Percentiles rank a stretch among this genome's conserved stretches.
phyloP scores from a whole-genome alignment of 2,888 invertebrate species.

The Pachydiplax longipennis region DNA sequence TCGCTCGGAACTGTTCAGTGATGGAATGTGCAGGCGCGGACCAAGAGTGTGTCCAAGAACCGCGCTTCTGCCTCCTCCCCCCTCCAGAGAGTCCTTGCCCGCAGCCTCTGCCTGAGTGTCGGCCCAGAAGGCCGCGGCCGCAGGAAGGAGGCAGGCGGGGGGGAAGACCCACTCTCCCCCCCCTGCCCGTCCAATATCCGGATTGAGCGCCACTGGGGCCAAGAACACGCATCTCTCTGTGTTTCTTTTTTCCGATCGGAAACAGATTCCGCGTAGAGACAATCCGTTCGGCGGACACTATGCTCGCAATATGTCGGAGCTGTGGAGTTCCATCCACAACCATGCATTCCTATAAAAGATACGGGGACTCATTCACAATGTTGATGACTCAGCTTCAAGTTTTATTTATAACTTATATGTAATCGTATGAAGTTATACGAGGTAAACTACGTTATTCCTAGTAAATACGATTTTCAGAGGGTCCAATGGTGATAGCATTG shows the following conservation, averaged over 20 bases:
- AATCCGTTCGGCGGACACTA: too few species aligned
- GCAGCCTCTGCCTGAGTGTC: slow-evolving; percentile 27
- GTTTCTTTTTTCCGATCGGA: not conserved
- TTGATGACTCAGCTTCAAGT: too few species aligned
- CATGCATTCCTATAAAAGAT: too few species aligned
- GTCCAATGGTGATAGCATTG: too few species aligned
- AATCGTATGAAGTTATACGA: too few species aligned
- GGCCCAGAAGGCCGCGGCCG: slow-evolving; percentile 5
- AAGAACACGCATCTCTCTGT: not conserved
- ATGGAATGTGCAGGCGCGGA: slow-evolving; percentile 13
- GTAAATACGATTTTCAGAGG: too few species aligned
- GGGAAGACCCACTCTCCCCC: not conserved
- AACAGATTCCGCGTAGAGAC: not conserved
- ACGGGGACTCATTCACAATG: too few species aligned
- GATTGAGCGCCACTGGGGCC: slow-evolving; percentile 4
- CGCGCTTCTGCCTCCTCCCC: slow-evolving; percentile 28
- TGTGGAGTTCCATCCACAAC: too few species aligned
- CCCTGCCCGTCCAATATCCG: slow-evolving; percentile 16
- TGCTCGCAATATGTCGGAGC: too few species aligned
- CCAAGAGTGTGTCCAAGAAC: slow-evolving; percentile 26
- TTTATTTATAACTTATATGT: too few species aligned
- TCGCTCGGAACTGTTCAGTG: slow-evolving; percentile 29
- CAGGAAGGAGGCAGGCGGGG: slow-evolving; percentile 5
- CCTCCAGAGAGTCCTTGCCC: slow-evolving; percentile 26
- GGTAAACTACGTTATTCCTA: too few species aligned